Evolutionary conservation across 2,888 invertebrate species (phyloP).

Genomic region (Morinoia aosen): DNA sequence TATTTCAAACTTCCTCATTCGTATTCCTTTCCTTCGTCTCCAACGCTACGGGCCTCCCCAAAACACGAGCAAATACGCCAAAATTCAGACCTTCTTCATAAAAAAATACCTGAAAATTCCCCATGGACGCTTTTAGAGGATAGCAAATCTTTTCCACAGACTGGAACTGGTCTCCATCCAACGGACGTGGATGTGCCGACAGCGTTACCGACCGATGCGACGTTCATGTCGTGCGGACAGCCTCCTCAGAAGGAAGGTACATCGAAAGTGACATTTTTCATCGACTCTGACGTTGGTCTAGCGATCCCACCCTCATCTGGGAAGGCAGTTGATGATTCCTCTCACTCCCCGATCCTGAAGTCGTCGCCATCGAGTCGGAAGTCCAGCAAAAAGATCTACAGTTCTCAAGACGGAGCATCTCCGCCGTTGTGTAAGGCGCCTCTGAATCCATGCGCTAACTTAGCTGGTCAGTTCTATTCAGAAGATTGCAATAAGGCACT

Average conservation of each 20-base stretch:
- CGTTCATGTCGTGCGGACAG: not conserved
- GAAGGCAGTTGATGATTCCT: not conserved
- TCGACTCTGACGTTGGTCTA: not conserved
- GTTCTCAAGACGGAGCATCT: not conserved
- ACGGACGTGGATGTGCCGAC: not conserved
- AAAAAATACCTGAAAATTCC: not conserved
- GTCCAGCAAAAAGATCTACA: not conserved
- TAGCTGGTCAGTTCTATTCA: not conserved
- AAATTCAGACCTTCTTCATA: not conserved
- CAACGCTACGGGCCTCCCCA: not conserved
- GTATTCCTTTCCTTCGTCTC: conserved; percentile 1
- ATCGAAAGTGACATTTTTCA: conserved; percentile 1
- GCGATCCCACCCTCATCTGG: too few species aligned
- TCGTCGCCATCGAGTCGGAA: not conserved
- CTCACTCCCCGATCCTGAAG: conserved; percentile 4
- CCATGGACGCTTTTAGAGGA: not conserved
- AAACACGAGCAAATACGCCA: not conserved
- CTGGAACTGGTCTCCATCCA: not conserved
- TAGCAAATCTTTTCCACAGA: not conserved
- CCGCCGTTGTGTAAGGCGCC: not conserved
- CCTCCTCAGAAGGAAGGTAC: not conserved
- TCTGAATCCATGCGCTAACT: not conserved
- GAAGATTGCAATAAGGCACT: not conserved
- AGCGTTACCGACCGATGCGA: not conserved
- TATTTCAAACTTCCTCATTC: not conserved